Percentiles rank a stretch among this genome's conserved stretches.
Conservation (phyloP, 2,888 invertebrate genomes). For the Rotaria socialis region DNA sequence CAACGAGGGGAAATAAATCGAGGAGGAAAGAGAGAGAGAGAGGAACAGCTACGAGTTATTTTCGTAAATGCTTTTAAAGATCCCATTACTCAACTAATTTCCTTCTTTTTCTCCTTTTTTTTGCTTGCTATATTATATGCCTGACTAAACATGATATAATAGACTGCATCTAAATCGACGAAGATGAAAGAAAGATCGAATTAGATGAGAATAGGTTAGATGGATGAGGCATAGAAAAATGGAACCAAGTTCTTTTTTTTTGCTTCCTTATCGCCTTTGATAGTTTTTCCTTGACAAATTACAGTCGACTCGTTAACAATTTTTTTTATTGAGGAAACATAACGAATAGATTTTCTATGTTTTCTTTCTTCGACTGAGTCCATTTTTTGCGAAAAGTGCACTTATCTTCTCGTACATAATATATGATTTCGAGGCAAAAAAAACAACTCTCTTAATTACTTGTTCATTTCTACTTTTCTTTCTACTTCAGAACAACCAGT, state of each 20-base stretch:
- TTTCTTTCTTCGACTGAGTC: not conserved
- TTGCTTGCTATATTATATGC: not conserved
- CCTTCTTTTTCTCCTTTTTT: not conserved
- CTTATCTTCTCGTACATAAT: not conserved
- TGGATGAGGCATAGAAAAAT: not conserved
- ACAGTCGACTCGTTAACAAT: not conserved
- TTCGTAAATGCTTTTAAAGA: constrained; percentile 4
- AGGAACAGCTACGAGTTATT: not conserved
- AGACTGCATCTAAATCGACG: not conserved
- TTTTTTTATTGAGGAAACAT: not conserved
- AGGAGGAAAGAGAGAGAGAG: not conserved
- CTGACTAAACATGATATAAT: not conserved
- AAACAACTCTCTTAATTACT: not conserved
- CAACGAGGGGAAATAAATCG: not conserved
- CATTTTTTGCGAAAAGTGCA: not conserved
- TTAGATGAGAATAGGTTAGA: not conserved
- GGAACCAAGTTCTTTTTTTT: not conserved
- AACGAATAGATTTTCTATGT: not conserved
- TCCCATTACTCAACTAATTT: not conserved
- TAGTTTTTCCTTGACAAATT: not conserved
- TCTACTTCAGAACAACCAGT: not conserved
- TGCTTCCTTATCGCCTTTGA: not conserved
- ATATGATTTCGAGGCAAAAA: not conserved
- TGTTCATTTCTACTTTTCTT: not conserved
- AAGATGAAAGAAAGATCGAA: not conserved